phyloP scores from a whole-genome alignment of 2,797 vertebrate species.

The Myotis pilosus region DNA sequence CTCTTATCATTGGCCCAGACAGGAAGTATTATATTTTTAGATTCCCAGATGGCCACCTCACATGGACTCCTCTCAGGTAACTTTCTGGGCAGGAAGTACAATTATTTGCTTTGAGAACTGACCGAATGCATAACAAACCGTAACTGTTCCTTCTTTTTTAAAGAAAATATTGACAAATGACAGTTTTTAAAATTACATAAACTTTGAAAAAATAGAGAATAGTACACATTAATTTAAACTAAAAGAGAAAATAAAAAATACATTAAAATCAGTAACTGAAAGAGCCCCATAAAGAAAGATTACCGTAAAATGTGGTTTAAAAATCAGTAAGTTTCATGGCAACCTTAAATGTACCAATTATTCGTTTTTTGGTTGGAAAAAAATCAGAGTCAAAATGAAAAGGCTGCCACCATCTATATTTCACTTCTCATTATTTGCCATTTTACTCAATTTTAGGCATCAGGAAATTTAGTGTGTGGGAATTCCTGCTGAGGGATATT shows the following conservation, averaged over 20 bases:
- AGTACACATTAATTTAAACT: neutral
- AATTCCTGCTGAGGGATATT: neutral
- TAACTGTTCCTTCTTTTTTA: neutral
- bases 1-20: neutral
- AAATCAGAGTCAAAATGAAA: conserved; percentile 35
- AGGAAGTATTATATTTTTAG: neutral
- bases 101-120: neutral
- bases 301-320: neutral
- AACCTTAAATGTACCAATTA: conserved; percentile 19
- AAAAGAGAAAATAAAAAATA: neutral
- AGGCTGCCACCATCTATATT: conserved; percentile 46
- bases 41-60: neutral
- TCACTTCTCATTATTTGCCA: conserved; percentile 59
- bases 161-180: neutral
- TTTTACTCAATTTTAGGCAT: conserved; percentile 47
- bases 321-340: neutral
- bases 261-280: neutral
- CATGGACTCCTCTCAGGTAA: neutral
- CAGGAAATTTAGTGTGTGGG: neutral
- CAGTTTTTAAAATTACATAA: neutral
- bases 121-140: neutral
- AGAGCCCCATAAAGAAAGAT: neutral
- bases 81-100: neutral
- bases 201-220: neutral
- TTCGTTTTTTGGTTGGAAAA: conserved; percentile 20